A percentile compares a stretch with the other conserved stretches of the same genome.
Evolutionary conservation across 2,797 vertebrate genomes (phyloP).

Genomic region (Tokudaia tokunoshimensis): DNA sequence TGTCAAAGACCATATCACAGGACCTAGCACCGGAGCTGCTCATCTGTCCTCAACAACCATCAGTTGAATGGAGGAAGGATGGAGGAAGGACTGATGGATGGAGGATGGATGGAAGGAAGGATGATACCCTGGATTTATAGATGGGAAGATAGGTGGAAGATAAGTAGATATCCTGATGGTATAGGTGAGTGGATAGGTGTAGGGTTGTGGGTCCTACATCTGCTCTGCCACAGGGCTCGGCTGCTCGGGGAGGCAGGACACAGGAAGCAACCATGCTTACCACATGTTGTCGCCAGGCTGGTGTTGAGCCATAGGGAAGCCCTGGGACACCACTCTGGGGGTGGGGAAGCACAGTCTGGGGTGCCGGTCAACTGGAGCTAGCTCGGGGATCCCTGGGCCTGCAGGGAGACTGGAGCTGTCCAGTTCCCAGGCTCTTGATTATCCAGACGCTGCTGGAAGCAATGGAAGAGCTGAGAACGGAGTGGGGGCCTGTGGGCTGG

Average conservation of each 20-base stretch:
- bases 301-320: background rate
- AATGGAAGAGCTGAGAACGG: background rate
- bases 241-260: too few species aligned
- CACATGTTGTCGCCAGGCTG: too few species aligned
- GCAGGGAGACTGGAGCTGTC: background rate
- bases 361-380: background rate
- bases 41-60: background rate
- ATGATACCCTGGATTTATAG: background rate
- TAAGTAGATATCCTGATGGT: background rate
- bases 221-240: background rate
- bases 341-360: background rate
- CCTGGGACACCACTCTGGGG: background rate
- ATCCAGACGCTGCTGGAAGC: background rate
- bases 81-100: background rate
- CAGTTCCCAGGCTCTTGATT: background rate
- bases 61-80: too few species aligned
- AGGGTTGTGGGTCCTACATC: background rate
- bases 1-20: background rate
- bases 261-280: background rate
- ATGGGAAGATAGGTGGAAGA: background rate
- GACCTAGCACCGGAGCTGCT: background rate
- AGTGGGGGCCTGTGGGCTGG: too few species aligned
- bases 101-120: background rate
- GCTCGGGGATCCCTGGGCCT: background rate
- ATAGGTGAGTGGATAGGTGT: background rate